Percentiles rank a stretch among this genome's conserved stretches.
These are phyloP conservation scores for Triplophysa dalaica DNA, from an alignment of 2,113 vertebrate genomes.

Conservation along the genomic window DNA sequence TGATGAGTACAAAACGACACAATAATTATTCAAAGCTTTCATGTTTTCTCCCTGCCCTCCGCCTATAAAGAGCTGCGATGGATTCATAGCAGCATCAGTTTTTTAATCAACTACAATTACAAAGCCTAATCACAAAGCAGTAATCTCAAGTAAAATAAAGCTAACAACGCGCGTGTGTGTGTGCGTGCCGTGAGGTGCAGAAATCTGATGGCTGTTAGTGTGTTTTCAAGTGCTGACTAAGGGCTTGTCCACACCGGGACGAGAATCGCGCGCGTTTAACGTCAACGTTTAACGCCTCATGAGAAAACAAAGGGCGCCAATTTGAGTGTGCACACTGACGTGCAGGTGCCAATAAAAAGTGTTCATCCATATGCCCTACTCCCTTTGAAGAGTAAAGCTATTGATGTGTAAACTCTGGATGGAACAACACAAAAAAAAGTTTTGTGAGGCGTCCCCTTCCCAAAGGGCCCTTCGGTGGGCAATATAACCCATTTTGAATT, in stretches of 20 bases:
- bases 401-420: no score
- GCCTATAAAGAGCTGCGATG: not conserved
- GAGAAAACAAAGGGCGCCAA: no score
- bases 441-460: no score
- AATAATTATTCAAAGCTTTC: slow-evolving; percentile 31
- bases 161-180: not conserved
- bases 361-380: no score
- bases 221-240: slow-evolving; percentile 10
- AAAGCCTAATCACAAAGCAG: not conserved
- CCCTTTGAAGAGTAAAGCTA: no score
- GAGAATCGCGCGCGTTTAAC: no score
- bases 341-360: no score
- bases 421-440: no score
- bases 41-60: slow-evolving; percentile 11
- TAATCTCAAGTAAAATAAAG: not conserved
- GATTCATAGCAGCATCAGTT: slow-evolving; percentile 1
- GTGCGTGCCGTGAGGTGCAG: not conserved
- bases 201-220: not conserved
- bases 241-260: not conserved
- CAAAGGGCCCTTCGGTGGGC: no score
- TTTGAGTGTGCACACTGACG: no score
- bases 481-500: no score
- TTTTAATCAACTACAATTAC: not conserved
- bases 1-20: slow-evolving; percentile 17
- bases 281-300: no score